Evolutionary conservation across 2,113 vertebrate species (phyloP).

Genomic region (Megalops atlanticus): DNA sequence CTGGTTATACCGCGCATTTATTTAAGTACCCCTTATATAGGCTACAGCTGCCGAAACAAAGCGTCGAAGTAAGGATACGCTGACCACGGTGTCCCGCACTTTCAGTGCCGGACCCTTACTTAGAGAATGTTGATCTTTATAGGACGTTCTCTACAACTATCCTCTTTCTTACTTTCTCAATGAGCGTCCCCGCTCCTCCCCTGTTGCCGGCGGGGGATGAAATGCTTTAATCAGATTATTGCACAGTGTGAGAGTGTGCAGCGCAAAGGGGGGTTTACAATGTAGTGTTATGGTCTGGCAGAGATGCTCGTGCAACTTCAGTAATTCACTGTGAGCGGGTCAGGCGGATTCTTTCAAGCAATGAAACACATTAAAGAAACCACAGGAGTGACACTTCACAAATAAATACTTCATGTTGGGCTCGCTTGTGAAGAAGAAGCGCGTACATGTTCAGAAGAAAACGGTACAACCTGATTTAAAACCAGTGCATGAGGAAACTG

Average conservation of each 20-base stretch:
- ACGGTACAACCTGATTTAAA: not conserved
- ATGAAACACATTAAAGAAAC: not conserved
- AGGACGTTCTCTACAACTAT: constrained; percentile 20
- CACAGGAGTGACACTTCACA: not conserved
- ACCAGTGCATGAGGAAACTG: not conserved
- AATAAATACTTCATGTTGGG: too few species aligned
- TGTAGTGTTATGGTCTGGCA: constrained; percentile 41
- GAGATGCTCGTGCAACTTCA: constrained; percentile 47
- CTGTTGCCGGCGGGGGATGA: constrained; percentile 43
- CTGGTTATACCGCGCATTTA: not conserved
- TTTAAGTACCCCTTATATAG: not conserved
- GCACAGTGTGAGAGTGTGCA: constrained; percentile 34
- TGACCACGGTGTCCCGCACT: constrained; percentile 3
- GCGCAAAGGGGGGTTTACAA: constrained; percentile 44
- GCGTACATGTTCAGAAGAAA: not conserved
- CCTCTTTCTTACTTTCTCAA: constrained; percentile 20
- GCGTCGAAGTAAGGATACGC: constrained; percentile 11
- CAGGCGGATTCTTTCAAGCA: not conserved
- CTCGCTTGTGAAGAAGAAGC: too few species aligned
- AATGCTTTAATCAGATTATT: constrained; percentile 64
- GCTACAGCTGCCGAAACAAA: not conserved
- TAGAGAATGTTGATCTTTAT: not conserved
- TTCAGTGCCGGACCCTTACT: not conserved
- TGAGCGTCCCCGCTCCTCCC: constrained; percentile 37
- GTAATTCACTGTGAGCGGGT: constrained; percentile 23